phyloP scores from a whole-genome alignment of 2,797 vertebrate genomes.

The Rhincodon typus region DNA sequence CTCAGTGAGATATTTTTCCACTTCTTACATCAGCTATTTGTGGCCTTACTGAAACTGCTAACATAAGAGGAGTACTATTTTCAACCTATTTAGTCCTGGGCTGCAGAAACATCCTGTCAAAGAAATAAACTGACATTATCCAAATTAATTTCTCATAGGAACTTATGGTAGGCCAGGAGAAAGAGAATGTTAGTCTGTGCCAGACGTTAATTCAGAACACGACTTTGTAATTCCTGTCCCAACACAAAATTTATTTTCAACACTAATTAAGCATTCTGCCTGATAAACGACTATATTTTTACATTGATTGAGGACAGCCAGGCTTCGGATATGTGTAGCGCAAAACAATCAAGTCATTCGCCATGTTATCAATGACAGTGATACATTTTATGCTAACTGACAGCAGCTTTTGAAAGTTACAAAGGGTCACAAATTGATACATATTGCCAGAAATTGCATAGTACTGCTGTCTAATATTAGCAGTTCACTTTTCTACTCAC shows the following conservation, averaged over 20 bases:
- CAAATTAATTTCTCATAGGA: neutral
- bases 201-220: neutral
- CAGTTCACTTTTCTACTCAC: neutral
- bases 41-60: neutral
- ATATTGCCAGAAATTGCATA: neutral
- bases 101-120: neutral
- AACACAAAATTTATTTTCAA: neutral
- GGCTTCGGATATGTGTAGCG: neutral
- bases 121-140: neutral
- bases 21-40: neutral
- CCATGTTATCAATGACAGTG: neutral
- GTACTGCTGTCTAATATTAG: neutral
- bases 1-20: neutral
- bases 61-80: neutral
- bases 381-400: neutral
- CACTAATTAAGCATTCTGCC: neutral
- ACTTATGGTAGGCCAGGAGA: neutral
- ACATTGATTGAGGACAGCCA: neutral
- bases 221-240: neutral
- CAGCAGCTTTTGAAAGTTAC: neutral
- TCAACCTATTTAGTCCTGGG: neutral
- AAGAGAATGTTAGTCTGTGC: neutral
- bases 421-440: neutral
- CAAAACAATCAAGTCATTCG: neutral
- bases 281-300: neutral